Conservation (phyloP, 2,888 invertebrate genomes). For the Isoperla grammatica region DNA sequence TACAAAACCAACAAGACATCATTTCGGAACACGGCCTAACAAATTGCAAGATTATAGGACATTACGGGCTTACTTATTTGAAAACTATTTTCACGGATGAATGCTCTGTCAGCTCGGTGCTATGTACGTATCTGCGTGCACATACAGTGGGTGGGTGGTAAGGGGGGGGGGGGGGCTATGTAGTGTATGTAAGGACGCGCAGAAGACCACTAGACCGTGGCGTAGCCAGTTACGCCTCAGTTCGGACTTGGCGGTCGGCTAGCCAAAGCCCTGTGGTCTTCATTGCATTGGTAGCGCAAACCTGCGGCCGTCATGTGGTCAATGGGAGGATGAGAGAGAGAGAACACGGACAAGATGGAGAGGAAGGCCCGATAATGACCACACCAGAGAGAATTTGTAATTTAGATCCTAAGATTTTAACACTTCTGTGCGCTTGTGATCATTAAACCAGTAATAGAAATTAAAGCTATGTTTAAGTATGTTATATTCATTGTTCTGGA, state of each 20-base stretch:
- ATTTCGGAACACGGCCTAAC: too few species aligned
- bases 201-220: constrained; percentile 11
- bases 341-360: neutral
- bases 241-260: constrained; percentile 16
- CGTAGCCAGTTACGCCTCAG: constrained; percentile 2
- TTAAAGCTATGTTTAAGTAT: too few species aligned
- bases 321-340: neutral
- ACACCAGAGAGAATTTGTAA: constrained; percentile 13
- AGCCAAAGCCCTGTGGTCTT: constrained; percentile 12
- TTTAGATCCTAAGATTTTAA: constrained; percentile 13
- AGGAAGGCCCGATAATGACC: constrained; percentile 12
- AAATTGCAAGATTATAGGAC: too few species aligned
- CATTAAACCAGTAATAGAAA: neutral
- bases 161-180: neutral
- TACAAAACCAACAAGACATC: too few species aligned
- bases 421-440: constrained; percentile 4
- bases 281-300: constrained; percentile 13
- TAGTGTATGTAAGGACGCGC: constrained; percentile 5
- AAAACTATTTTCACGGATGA: too few species aligned
- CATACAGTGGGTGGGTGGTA: constrained; percentile 7
- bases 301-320: constrained; percentile 17
- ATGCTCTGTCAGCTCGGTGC: too few species aligned
- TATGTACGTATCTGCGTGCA: too few species aligned
- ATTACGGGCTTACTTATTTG: too few species aligned
- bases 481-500: too few species aligned